A percentile compares a stretch with the other conserved stretches of the same genome.
These are phyloP conservation scores for Littorina saxatilis DNA, from an alignment of 1,140 invertebrate species.

Conservation along the genomic window DNA sequence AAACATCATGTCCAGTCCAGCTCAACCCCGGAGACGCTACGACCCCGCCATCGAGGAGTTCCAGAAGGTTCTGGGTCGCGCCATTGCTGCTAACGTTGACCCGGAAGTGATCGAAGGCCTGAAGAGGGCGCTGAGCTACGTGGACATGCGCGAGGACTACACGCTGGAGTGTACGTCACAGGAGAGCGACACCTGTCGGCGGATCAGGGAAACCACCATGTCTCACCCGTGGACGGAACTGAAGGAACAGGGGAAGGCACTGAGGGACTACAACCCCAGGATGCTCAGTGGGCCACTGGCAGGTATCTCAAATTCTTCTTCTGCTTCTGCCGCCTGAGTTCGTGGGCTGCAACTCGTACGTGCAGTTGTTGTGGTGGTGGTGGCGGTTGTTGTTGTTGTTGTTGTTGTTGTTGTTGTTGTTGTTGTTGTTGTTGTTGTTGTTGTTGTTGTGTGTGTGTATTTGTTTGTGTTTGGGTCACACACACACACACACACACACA, in stretches of 20 bases:
- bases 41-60: not conserved
- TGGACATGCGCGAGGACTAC: conserved; percentile 18
- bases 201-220: not conserved
- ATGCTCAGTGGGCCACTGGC: not conserved
- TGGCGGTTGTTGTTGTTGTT: no score
- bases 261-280: not conserved
- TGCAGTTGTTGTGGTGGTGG: no score
- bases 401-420: no score
- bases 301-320: not conserved
- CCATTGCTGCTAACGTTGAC: not conserved
- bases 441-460: not conserved
- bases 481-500: no score
- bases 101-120: not conserved
- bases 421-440: not conserved
- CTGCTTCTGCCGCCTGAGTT: not conserved
- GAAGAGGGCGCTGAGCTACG: not conserved
- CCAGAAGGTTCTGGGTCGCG: not conserved
- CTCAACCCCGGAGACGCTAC: not conserved
- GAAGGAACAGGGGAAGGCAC: not conserved
- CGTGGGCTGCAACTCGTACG: not conserved
- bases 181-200: not conserved
- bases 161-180: not conserved
- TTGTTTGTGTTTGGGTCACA: no score
- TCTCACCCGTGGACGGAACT: not conserved
- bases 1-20: not conserved